Conservation (phyloP, 2,888 invertebrate genomes). For the Leptarthrus brevirostris region DNA sequence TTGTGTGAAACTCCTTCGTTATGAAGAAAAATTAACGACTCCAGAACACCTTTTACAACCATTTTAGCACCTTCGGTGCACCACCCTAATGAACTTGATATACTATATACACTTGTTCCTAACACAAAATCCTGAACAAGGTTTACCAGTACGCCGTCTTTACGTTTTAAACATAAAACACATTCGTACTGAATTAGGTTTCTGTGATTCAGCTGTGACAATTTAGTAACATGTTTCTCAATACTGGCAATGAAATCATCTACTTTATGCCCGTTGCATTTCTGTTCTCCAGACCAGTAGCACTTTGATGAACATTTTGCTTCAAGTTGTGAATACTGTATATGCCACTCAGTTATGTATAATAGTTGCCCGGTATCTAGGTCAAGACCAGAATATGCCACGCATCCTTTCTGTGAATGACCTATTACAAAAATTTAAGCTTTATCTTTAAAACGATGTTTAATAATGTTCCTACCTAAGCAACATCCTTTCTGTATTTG, state of each 20-base stretch:
- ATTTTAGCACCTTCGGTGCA: slow-evolving; percentile 67
- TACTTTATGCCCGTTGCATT: slow-evolving; percentile 64
- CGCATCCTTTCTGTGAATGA: slow-evolving; percentile 79
- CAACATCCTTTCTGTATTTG: slow-evolving; percentile 81
- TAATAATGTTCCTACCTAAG: slow-evolving; percentile 77
- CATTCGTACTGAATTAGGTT: slow-evolving; percentile 82
- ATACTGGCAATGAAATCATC: slow-evolving; percentile 68
- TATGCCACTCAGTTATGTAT: slow-evolving; percentile 81
- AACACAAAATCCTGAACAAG: slow-evolving; percentile 76
- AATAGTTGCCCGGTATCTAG: slow-evolving; percentile 77
- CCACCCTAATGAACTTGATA: slow-evolving; percentile 64
- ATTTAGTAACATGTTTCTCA: slow-evolving; percentile 81
- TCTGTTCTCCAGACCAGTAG: slow-evolving; percentile 61
- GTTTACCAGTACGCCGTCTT: slow-evolving; percentile 75
- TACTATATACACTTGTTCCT: slow-evolving; percentile 64
- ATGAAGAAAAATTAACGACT: slow-evolving; percentile 83
- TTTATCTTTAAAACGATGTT: no score
- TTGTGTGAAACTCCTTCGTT: slow-evolving; percentile 85
- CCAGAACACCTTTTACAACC: slow-evolving; percentile 78
- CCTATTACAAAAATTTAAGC: slow-evolving; percentile 63
- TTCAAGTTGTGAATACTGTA: slow-evolving; percentile 68
- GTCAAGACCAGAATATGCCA: slow-evolving; percentile 82
- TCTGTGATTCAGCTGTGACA: slow-evolving; percentile 77
- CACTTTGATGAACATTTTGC: slow-evolving; percentile 62
- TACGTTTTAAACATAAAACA: slow-evolving; percentile 73